phyloP scores from a whole-genome alignment of 2,888 invertebrate species.

The Apomyelois bistriatella region DNA sequence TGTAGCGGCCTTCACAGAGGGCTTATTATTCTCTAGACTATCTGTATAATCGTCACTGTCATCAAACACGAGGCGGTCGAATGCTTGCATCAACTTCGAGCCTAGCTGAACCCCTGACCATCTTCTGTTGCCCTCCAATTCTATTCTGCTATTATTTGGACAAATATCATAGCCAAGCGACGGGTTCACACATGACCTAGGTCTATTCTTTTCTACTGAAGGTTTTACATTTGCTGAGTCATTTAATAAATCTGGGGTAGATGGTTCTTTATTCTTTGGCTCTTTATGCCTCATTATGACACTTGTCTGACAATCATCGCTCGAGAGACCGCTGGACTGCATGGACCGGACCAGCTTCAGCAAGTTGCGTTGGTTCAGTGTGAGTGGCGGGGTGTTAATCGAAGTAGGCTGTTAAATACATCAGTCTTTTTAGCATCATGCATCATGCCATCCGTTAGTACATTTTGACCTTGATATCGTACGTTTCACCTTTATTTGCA shows the following conservation, averaged over 20 bases:
- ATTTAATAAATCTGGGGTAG: conserved; percentile 80
- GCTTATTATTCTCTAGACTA: conserved; percentile 83
- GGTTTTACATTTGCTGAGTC: conserved; percentile 77
- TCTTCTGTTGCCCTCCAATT: conserved; percentile 79
- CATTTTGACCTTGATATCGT: conserved; percentile 41
- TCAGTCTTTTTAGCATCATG: conserved; percentile 68
- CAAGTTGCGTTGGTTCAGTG: conserved; percentile 79
- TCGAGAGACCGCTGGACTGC: conserved; percentile 78
- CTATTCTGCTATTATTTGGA: conserved; percentile 70
- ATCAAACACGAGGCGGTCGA: conserved; percentile 83
- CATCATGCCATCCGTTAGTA: conserved; percentile 64
- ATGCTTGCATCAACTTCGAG: conserved; percentile 85
- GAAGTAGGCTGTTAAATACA: conserved; percentile 78
- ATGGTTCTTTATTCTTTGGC: conserved; percentile 70
- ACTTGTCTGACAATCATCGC: conserved; percentile 75
- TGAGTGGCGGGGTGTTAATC: conserved; percentile 77
- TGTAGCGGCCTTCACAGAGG: conserved; percentile 72
- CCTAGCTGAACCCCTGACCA: conserved; percentile 87
- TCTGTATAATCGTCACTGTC: conserved; percentile 88
- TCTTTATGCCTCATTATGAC: conserved; percentile 75
- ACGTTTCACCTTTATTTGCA: conserved; percentile 69
- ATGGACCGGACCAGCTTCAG: conserved; percentile 80
- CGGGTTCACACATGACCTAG: conserved; percentile 85
- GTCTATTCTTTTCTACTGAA: conserved; percentile 79
- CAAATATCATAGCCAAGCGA: conserved; percentile 71